Base-by-base conservation (phyloP, 2,888 invertebrate genomes). In the Pantelozetes paolii region DNA sequence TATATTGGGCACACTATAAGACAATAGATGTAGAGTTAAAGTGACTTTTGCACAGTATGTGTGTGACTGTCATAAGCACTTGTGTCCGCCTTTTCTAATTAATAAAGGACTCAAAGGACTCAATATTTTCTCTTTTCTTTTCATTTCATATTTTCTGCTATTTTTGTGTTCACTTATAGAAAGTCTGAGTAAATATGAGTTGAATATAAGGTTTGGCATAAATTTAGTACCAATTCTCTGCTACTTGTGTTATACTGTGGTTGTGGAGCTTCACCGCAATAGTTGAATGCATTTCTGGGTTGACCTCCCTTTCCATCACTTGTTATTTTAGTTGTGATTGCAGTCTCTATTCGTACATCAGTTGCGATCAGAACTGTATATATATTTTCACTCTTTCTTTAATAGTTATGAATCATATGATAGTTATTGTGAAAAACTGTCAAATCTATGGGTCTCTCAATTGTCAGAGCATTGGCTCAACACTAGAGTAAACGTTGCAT, bases 71-170 rank as follows among this genome's bases (percentile, higher is more conserved):
- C 69, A 69, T 26, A 1, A 69, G 36, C 69, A 69, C 42, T 40
- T 69, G 69, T 69, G 42, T 26, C 69, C 69, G 69, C 69, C 69
- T 69, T 69, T 69, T 69, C 42, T 69, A 69, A 69, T 69, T 69
- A 69, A 69, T 69, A 69, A 40, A 69, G 36, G 40, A 30, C 40
- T 62, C 54, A 36, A 36, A 11, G 36, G 36, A 8, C 36, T 36
- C 36, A 36, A 36, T 36, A 36, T 36, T 36, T 11, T n/a, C 20
- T 54, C 11, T 36, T n/a, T 23, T 40, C 36, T 64, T 20, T 64
- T 32, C n/a, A 30, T 64, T 64, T 20, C 20, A 64, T 64, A 64
- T 64, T 64, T 40, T 64, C 9, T 30, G 32, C 32, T 32, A 30
- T 30, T 20, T 20, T 36, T 62, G 32, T 23, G 18, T 18, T 13